phyloP scores from a whole-genome alignment of 1,140 invertebrate species.

The Wiebesia pumilae region DNA sequence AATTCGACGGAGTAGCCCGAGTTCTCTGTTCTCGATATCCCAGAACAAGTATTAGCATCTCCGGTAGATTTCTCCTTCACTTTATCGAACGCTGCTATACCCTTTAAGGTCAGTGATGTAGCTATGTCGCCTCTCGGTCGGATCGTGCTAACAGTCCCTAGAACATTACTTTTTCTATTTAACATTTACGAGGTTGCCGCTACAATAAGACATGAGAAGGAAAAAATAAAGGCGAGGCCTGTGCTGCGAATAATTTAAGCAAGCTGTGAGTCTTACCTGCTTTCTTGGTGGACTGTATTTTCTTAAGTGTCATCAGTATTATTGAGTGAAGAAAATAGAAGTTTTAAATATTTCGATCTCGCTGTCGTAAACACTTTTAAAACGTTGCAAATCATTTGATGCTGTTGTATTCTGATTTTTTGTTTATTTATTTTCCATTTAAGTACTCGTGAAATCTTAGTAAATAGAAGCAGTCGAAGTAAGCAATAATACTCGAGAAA shows the following conservation, averaged over 20 bases:
- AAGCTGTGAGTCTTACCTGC: neutral
- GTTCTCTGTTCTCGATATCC: neutral
- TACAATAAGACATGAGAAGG: neutral
- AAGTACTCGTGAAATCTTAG: neutral
- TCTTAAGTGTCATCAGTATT: slow-evolving; percentile 9
- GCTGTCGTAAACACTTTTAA: neutral
- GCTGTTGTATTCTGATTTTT: neutral
- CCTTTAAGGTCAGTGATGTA: neutral
- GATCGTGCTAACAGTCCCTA: neutral
- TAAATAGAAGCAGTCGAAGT: neutral
- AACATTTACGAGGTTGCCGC: neutral
- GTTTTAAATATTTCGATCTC: slow-evolving; percentile 16
- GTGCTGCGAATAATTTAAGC: slow-evolving; percentile 2
- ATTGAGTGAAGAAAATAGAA: slow-evolving; percentile 14
- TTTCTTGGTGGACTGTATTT: slow-evolving; percentile 1
- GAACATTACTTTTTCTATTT: neutral
- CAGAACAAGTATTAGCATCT: no score
- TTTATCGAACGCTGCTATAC: neutral
- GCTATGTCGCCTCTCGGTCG: neutral
- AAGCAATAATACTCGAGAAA: neutral
- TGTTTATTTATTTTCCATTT: neutral
- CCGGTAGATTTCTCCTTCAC: neutral
- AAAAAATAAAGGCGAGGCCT: slow-evolving; percentile 18
- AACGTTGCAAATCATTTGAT: slow-evolving; percentile 24
- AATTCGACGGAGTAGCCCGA: neutral